Percentiles rank a stretch among this genome's conserved stretches.
phyloP scores from a whole-genome alignment of 2,888 invertebrate genomes.

The Flabesymbios commensalis region DNA sequence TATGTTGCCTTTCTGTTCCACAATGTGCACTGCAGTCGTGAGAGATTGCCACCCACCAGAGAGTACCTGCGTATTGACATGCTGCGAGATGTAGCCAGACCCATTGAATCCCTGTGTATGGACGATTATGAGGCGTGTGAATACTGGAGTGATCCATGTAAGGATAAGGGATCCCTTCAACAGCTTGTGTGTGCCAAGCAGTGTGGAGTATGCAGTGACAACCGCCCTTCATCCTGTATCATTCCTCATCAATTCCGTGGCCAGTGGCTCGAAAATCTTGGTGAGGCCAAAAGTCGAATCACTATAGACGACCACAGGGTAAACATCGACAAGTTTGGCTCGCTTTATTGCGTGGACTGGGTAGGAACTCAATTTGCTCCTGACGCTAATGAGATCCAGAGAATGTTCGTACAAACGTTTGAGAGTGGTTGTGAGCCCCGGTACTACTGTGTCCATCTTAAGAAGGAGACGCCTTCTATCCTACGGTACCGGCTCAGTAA shows the following conservation, averaged over 20 bases:
- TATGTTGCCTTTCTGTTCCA: constrained; percentile 20
- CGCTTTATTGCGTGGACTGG: constrained; percentile 27
- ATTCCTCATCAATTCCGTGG: constrained; percentile 13
- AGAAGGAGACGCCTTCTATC: constrained; percentile 19
- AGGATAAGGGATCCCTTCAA: constrained; percentile 3
- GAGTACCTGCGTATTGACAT: constrained; percentile 15
- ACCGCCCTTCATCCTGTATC: constrained; percentile 18
- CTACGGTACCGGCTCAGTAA: constrained; percentile 21
- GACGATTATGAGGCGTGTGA: constrained; percentile 30
- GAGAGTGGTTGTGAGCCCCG: constrained; percentile 31
- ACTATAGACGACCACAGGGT: constrained; percentile 7
- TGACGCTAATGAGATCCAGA: background rate
- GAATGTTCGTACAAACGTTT: constrained; percentile 27
- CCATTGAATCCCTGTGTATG: constrained; percentile 11
- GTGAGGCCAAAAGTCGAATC: constrained; percentile 1
- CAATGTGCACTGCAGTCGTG: constrained; percentile 19
- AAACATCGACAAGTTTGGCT: background rate
- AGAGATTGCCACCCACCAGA: background rate
- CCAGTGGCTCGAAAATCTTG: constrained; percentile 16
- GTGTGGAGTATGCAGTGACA: constrained; percentile 24
- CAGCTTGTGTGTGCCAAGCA: constrained; percentile 23
- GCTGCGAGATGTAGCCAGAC: constrained; percentile 4
- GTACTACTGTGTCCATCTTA: constrained; percentile 26
- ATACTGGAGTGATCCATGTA: constrained; percentile 17
- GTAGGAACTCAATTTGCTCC: background rate